Evolutionary conservation across 2,888 invertebrate species (phyloP).

Genomic region (Spisula solida): DNA sequence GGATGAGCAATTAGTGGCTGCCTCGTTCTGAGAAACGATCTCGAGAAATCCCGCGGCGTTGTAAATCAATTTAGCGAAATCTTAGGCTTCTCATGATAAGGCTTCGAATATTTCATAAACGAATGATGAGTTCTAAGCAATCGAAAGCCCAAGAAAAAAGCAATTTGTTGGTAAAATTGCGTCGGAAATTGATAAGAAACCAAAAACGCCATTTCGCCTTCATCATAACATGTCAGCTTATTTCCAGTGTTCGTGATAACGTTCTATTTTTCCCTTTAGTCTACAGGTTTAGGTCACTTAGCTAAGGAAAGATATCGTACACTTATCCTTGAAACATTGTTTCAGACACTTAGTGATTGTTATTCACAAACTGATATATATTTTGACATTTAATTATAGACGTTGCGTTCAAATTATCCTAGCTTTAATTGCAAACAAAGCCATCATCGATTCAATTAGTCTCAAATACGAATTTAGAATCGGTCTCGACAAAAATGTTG

Average conservation of each 20-base stretch:
- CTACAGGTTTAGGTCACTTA: not conserved
- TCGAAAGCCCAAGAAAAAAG: conserved; percentile 18
- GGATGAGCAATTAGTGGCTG: not conserved
- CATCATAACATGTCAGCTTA: not conserved
- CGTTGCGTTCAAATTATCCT: not conserved
- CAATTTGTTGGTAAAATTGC: conserved; percentile 25
- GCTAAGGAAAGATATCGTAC: not conserved
- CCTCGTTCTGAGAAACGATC: not conserved
- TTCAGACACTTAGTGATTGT: not conserved
- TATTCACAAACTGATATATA: not conserved
- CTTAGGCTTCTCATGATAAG: not conserved
- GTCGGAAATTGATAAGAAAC: conserved; percentile 25
- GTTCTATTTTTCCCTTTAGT: not conserved
- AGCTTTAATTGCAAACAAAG: not conserved
- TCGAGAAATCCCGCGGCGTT: not conserved
- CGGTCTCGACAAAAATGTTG: too few species aligned
- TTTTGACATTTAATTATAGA: not conserved
- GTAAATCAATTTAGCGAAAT: conserved; percentile 22
- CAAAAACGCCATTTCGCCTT: not conserved
- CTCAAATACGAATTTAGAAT: not conserved
- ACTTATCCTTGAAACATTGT: not conserved
- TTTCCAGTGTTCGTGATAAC: not conserved
- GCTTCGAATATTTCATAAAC: not conserved
- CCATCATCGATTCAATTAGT: not conserved
- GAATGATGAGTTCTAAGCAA: not conserved